These are phyloP conservation scores for Melanotaenia nigrans DNA, from an alignment of 2,797 vertebrate genomes.

Conservation along the genomic window DNA sequence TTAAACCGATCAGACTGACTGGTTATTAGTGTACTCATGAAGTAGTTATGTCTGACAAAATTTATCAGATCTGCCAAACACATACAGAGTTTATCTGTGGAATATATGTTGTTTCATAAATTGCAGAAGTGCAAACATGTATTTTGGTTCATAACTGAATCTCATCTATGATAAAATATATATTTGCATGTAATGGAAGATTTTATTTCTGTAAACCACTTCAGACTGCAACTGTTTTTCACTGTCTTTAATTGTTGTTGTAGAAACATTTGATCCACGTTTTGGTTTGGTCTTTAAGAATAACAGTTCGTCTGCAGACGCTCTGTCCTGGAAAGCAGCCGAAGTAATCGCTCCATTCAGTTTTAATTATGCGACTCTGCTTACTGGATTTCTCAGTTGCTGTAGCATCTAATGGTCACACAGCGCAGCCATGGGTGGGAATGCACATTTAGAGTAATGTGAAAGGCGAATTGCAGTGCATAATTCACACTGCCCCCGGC, in stretches of 20 bases:
- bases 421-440: conserved; percentile 5
- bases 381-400: conserved; percentile 51
- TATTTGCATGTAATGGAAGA: background rate
- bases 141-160: too few species aligned
- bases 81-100: too few species aligned
- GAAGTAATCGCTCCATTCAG: conserved; percentile 34
- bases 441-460: conserved; percentile 34
- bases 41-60: background rate
- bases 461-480: conserved; percentile 21
- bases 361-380: conserved; percentile 50
- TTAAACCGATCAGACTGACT: background rate
- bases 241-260: conserved; percentile 9
- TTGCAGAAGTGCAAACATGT: too few species aligned
- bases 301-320: background rate
- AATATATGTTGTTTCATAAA: too few species aligned
- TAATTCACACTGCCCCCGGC: conserved; percentile 34
- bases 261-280: conserved; percentile 29
- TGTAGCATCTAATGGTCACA: conserved; percentile 43
- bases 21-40: background rate
- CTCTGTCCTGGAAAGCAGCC: conserved; percentile 30
- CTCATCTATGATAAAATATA: background rate
- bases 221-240: background rate
- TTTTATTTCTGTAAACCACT: background rate
- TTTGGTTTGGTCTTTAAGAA: background rate
- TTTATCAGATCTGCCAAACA: background rate